Evolutionary conservation across 2,888 invertebrate genomes (phyloP), one percentile per base, ranked within the genome.

Genomic region (Pseudococcus longispinus): DNA sequence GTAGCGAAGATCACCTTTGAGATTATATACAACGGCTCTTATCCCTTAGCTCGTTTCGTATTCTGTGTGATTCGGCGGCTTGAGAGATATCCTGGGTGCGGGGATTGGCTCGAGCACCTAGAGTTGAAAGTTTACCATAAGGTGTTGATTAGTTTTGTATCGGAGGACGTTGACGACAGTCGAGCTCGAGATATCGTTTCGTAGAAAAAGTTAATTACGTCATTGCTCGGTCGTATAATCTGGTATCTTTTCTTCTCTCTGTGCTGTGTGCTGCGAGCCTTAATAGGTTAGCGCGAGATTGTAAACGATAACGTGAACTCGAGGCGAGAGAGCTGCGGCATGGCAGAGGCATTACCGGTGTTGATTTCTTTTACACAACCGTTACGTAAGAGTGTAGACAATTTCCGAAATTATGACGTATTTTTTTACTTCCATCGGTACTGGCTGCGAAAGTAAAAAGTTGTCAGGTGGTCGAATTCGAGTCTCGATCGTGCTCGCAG

Each of bases 221-320:
- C 70, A 70, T 70, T 29, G 44, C 51, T n/a, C n/a, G n/a, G 51
- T 65, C 26, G 65, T 65, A 65, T 23, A 65, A 65, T 29, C 70
- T 70, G 70, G 70, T 70, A 70, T 70, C 70, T 70, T 70, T 70
- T 70, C 70, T 70, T 70, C 70, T 60, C 23, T 15, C 13, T 8
- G 60, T n/a, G n/a, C n/a, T n/a, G n/a, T n/a, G 23, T 23, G 60
- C 60, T 60, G 60, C 60, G 23, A 60, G 70, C 70, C 70, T 29
- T 70, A 70, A 70, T 70, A 70, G 70, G 70, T 20, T 70, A 70
- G 29, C 70, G 70, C 70, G 70, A 70, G 29, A 70, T 70, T 26
- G 29, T 70, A 70, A 70, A 70, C 70, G 70, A 70, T 70, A 70
- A 70, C 29, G 70, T 70, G 70, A 29, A 70, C n/a, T 70, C 26